Evolutionary conservation across 2,113 vertebrate genomes (phyloP).

Genomic region (Pachypanchax playfairii): DNA sequence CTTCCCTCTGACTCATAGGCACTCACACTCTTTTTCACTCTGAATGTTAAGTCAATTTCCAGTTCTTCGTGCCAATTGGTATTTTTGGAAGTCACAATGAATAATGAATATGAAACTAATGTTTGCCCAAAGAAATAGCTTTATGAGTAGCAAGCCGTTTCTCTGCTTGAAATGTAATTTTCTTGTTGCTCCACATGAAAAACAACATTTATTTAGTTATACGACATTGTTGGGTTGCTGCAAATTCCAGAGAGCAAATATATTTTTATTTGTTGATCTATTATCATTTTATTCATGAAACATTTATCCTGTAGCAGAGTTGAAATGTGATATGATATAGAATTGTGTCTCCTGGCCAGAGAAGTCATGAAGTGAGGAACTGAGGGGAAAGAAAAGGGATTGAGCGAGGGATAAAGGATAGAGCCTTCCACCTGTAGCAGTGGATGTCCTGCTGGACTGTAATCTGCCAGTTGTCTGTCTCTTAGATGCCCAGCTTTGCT

Average conservation of each 20-base stretch:
- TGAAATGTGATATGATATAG: constrained; percentile 29
- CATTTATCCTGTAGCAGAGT: constrained; percentile 15
- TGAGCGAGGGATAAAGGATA: constrained; percentile 36
- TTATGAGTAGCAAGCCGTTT: constrained; percentile 4
- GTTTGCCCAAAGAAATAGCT: not conserved
- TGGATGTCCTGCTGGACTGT: constrained; percentile 63
- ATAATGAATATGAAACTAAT: constrained; percentile 5
- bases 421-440: constrained; percentile 69
- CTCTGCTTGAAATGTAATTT: constrained; percentile 4
- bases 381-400: constrained; percentile 7
- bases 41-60: constrained; percentile 18
- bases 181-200: not conserved
- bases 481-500: constrained; percentile 55
- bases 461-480: constrained; percentile 77
- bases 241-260: constrained; percentile 14
- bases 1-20: constrained; percentile 36
- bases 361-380: constrained; percentile 23
- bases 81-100: constrained; percentile 18
- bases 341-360: constrained; percentile 37
- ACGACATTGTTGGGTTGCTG: constrained; percentile 1
- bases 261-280: not conserved
- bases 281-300: constrained; percentile 24
- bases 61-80: constrained; percentile 16
- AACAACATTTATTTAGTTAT: not conserved
- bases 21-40: constrained; percentile 26